Evolutionary conservation across 2,888 invertebrate genomes (phyloP).

Genomic region (Plebejus melissa): DNA sequence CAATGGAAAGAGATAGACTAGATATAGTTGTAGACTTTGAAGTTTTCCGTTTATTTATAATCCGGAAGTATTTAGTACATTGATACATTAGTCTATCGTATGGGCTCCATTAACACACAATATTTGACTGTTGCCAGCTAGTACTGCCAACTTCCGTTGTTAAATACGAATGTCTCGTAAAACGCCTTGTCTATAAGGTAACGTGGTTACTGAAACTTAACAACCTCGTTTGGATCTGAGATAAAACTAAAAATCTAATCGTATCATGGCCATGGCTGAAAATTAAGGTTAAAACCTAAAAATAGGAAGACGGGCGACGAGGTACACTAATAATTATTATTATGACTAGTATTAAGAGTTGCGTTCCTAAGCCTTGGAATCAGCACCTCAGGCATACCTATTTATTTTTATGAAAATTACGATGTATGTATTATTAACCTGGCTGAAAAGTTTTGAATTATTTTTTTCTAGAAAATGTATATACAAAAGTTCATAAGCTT

Average conservation of each 20-base stretch:
- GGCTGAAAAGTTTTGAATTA: no score
- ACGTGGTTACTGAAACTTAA: neutral
- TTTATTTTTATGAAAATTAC: no score
- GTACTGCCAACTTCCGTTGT: slow-evolving; percentile 15
- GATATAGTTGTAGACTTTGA: neutral
- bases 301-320: no score
- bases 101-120: neutral
- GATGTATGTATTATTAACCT: no score
- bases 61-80: neutral
- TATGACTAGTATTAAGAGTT: no score
- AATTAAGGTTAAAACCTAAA: no score
- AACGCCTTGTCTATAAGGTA: slow-evolving; percentile 8
- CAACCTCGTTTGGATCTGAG: neutral
- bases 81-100: slow-evolving; percentile 5
- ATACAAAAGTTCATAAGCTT: no score
- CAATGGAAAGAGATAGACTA: neutral
- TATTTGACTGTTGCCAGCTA: slow-evolving; percentile 3
- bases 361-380: no score
- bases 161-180: slow-evolving; percentile 16
- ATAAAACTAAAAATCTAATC: neutral
- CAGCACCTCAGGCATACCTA: no score
- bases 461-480: no score
- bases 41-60: neutral
- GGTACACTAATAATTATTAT: no score
- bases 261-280: no score